phyloP scores from a whole-genome alignment of 2,888 invertebrate genomes.

The Drosophila mimica region DNA sequence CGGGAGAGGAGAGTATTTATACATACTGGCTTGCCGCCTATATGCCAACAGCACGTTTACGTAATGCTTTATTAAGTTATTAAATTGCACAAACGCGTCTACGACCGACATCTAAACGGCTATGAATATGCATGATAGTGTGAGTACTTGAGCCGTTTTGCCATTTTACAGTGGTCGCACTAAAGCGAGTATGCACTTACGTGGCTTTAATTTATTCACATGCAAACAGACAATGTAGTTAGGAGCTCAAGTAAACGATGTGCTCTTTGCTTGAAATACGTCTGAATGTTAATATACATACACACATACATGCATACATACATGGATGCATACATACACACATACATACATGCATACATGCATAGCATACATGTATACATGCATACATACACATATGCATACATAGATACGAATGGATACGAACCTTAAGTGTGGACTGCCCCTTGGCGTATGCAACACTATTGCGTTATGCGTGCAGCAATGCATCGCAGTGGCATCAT shows the following conservation, averaged over 20 bases:
- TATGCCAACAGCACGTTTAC: slow-evolving; percentile 26
- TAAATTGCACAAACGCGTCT: slow-evolving; percentile 46
- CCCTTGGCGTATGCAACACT: slow-evolving; percentile 38
- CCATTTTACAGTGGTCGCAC: slow-evolving; percentile 6
- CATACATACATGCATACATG: neutral
- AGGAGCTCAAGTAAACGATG: slow-evolving; percentile 25
- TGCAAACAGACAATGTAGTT: slow-evolving; percentile 58
- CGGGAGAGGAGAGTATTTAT: neutral
- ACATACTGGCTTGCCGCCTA: slow-evolving; percentile 7
- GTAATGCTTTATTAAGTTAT: slow-evolving; percentile 67
- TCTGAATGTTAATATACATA: neutral
- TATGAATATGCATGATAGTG: slow-evolving; percentile 10
- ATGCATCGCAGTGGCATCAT: slow-evolving; percentile 21
- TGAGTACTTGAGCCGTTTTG: slow-evolving; percentile 10
- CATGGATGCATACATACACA: neutral
- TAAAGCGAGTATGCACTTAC: slow-evolving; percentile 40
- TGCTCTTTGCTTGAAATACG: slow-evolving; percentile 17
- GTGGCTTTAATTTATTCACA: slow-evolving; percentile 63
- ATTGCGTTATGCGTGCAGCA: slow-evolving; percentile 27
- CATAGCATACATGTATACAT: neutral
- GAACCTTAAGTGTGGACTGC: slow-evolving; percentile 22
- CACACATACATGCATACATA: neutral
- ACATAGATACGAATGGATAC: neutral
- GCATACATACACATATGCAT: neutral
- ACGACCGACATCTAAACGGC: slow-evolving; percentile 24